Base-by-base conservation (phyloP, 2,797 vertebrate species). In the Acrocephalus scirpaceus region DNA sequence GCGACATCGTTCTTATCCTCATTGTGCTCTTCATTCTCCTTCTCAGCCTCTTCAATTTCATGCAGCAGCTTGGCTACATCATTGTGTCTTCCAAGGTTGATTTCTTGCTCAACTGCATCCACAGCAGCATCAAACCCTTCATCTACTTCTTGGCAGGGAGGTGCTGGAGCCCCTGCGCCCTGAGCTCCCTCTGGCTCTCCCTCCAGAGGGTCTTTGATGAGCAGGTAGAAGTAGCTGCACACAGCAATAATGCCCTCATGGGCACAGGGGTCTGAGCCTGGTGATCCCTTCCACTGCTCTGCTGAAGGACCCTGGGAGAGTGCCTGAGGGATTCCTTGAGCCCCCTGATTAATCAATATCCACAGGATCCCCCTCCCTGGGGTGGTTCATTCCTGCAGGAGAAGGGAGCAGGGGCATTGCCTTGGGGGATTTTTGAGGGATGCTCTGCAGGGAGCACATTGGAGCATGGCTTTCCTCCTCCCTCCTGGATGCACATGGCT, bases 41-140 rank as follows among this genome's bases (percentile, higher is more conserved):
- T 27, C 50, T 51, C 50, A 51, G 26, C 16, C 50, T 51, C 53
- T 56, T 19, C 19, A n/a, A 56, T 56, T n/a, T 56, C 8, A 32
- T 56, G 20, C 32, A n/a, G 54, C 54, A n/a, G 54, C 54, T 56
- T 6, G 54, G 13, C 4, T 26, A 47, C 32, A 26, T 1, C 0
- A 0, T 2, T 34, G 44, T 47, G 23, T 2, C 62, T 6, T 14
- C 44, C 12, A 11, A 47, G 32, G 8, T 3, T 2, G 2, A 19
- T 26, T 34, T 47, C 16, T 16, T 65, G 2, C 11, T 65, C 6
- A 4, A 6, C 32, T 47, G 62, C 32, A 26, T 34, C 23, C 4
- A 7, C 11, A 65, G 32, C 62, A n/a, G 30, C 22, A 26, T 65
- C 22, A 65, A 47, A 19, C 62, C 62, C 32, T 65, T 65, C 42